Evolutionary conservation across 2,113 vertebrate species (phyloP).

Genomic region (Cololabis saira): DNA sequence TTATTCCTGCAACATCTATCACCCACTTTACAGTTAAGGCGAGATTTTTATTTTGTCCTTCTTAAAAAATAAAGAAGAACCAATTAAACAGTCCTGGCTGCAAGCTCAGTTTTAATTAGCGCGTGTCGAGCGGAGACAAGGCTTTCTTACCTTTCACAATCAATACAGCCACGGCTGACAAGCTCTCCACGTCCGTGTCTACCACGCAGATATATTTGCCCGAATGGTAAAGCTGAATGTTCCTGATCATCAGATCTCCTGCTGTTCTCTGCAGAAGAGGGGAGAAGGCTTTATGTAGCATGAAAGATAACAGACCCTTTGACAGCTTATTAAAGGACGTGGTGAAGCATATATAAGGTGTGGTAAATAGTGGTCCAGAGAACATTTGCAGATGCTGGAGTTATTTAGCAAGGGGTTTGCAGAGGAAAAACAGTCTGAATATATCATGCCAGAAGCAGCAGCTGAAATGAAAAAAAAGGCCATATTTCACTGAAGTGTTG

Average conservation of each 20-base stretch:
- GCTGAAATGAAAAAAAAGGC: slow-evolving; percentile 23
- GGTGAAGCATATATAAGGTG: slow-evolving; percentile 56
- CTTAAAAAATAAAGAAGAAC: slow-evolving; percentile 1
- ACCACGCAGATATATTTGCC: slow-evolving; percentile 92
- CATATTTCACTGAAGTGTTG: slow-evolving; percentile 10
- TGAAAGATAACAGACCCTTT: slow-evolving; percentile 66
- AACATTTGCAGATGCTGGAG: slow-evolving; percentile 29
- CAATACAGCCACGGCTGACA: slow-evolving; percentile 89
- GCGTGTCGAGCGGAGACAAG: slow-evolving; percentile 27
- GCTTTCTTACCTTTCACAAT: slow-evolving; percentile 89
- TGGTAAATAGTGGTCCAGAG: slow-evolving; percentile 46
- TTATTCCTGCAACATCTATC: slow-evolving; percentile 5
- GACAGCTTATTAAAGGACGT: slow-evolving; percentile 70
- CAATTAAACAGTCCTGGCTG: slow-evolving; percentile 36
- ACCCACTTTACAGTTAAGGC: slow-evolving; percentile 12
- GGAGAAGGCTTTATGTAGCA: slow-evolving; percentile 66
- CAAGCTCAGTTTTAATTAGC: slow-evolving; percentile 59
- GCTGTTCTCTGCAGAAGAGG: slow-evolving; percentile 83
- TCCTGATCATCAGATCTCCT: slow-evolving; percentile 94
- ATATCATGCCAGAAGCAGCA: slow-evolving; percentile 11
- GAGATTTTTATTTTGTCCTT: slow-evolving; percentile 3
- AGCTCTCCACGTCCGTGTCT: slow-evolving; percentile 90
- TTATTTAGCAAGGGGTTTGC: slow-evolving; percentile 2
- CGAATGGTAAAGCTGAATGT: slow-evolving; percentile 91
- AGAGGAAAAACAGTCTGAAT: slow-evolving; percentile 10